Percentiles rank a stretch among this genome's conserved stretches.
Evolutionary conservation across 2,113 vertebrate species (phyloP).

Genomic region (Sinocyclocheilus rhinocerous): DNA sequence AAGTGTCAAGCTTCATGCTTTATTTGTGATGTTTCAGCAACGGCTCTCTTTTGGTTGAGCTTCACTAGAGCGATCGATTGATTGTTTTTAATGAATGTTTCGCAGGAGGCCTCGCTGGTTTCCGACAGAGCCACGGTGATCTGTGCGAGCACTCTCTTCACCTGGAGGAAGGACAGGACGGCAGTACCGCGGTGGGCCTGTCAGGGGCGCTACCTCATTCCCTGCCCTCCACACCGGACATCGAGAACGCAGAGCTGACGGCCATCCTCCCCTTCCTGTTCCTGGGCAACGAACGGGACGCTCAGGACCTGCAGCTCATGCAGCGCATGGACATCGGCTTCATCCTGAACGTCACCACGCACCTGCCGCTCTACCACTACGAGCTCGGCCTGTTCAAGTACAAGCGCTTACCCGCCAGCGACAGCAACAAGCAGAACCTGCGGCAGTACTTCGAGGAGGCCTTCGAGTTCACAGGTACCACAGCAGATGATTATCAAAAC

Average conservation of each 20-base stretch:
- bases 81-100: too few species aligned
- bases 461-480: constrained; percentile 96
- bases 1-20: too few species aligned
- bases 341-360: constrained; percentile 95
- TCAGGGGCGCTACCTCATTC: constrained; percentile 87
- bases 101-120: constrained; percentile 82
- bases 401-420: constrained; percentile 94
- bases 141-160: constrained; percentile 97
- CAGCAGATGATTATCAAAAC: too few species aligned
- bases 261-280: constrained; percentile 95
- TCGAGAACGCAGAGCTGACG: constrained; percentile 95
- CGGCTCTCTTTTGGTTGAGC: too few species aligned
- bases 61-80: too few species aligned
- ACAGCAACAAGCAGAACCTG: constrained; percentile 99
- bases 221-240: constrained; percentile 92
- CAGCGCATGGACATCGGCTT: constrained; percentile 91
- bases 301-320: constrained; percentile 90
- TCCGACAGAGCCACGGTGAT: constrained; percentile 92
- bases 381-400: constrained; percentile 91
- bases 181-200: constrained; percentile 78
- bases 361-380: constrained; percentile 95
- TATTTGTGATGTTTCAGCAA: too few species aligned
- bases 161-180: constrained; percentile 85
- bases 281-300: constrained; percentile 93
- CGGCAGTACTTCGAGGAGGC: constrained; percentile 99